These are phyloP conservation scores for Ceratitis capitata DNA, from an alignment of 1,140 invertebrate genomes.

Conservation along the genomic window DNA sequence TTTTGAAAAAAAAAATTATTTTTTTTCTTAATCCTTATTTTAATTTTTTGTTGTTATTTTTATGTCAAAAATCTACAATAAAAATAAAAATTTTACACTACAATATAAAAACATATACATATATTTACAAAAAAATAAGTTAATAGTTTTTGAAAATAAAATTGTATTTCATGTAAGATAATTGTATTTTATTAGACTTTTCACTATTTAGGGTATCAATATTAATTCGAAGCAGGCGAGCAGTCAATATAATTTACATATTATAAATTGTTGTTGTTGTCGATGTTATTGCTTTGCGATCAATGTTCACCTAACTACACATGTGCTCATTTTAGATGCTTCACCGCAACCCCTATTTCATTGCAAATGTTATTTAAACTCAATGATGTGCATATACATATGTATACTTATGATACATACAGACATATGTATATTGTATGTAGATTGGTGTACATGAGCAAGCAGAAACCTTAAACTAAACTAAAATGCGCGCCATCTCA, in stretches of 20 bases:
- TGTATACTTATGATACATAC: background rate
- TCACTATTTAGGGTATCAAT: background rate
- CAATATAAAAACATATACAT: too few species aligned
- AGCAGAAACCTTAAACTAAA: constrained; percentile 4
- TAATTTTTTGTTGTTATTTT: too few species aligned
- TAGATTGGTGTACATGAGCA: background rate
- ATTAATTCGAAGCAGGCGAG: background rate
- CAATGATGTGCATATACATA: background rate
- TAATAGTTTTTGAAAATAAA: too few species aligned
- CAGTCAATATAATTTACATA: background rate
- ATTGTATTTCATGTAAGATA: too few species aligned
- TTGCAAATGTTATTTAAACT: background rate
- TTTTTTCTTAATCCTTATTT: too few species aligned
- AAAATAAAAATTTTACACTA: too few species aligned
- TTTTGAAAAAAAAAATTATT: too few species aligned
- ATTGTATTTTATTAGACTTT: background rate
- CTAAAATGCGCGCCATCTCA: constrained; percentile 25
- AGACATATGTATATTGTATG: background rate
- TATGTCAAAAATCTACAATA: too few species aligned
- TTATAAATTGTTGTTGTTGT: background rate
- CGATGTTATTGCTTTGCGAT: background rate
- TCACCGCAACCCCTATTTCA: constrained; percentile 36
- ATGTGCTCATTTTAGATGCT: constrained; percentile 26
- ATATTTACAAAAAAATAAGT: too few species aligned
- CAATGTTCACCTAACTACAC: background rate